phyloP scores from a whole-genome alignment of 92 coral and sea anemone genomes.

The Umimayanthus kanabou region DNA sequence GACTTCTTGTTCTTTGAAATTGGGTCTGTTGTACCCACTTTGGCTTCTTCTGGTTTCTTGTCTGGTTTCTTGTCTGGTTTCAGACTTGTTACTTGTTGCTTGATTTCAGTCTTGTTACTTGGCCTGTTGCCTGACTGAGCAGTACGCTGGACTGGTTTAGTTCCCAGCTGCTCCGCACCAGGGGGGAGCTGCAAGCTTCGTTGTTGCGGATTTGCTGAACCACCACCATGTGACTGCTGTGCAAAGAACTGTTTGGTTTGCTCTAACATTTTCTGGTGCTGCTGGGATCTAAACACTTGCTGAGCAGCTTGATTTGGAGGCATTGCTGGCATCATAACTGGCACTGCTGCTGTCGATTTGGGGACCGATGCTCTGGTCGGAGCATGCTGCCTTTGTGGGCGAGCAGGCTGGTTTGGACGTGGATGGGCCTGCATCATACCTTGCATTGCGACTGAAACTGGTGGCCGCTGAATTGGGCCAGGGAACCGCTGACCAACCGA shows the following conservation, averaged over 20 bases:
- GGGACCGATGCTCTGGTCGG: constrained; percentile 57
- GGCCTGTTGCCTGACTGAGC: constrained; percentile 24
- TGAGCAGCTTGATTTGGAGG: constrained; percentile 54
- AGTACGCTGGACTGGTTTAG: neutral
- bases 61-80: constrained; percentile 41
- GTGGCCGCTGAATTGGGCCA: constrained; percentile 96
- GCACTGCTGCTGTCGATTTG: constrained; percentile 59
- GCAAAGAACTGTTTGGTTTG: constrained; percentile 83
- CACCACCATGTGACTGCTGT: constrained; percentile 46
- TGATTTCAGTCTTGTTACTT: constrained; percentile 24
- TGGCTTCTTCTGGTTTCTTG: constrained; percentile 36
- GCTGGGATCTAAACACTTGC: constrained; percentile 75
- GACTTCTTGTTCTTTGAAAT: constrained; percentile 32
- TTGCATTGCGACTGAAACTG: constrained; percentile 50
- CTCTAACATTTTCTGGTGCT: constrained; percentile 91
- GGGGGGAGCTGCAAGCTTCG: constrained; percentile 24
- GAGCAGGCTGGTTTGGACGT: constrained; percentile 72
- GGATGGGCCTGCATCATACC: constrained; percentile 78
- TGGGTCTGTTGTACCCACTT: constrained; percentile 34
- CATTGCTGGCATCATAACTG: constrained; percentile 51
- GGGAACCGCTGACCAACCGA: constrained; percentile 83
- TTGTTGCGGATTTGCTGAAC: constrained; percentile 19
- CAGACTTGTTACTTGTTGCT: constrained; percentile 28
- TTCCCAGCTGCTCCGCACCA: constrained; percentile 12
- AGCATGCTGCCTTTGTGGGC: constrained; percentile 66